phyloP scores from a whole-genome alignment of 2,797 vertebrate species.

The Linurgus olivaceus region DNA sequence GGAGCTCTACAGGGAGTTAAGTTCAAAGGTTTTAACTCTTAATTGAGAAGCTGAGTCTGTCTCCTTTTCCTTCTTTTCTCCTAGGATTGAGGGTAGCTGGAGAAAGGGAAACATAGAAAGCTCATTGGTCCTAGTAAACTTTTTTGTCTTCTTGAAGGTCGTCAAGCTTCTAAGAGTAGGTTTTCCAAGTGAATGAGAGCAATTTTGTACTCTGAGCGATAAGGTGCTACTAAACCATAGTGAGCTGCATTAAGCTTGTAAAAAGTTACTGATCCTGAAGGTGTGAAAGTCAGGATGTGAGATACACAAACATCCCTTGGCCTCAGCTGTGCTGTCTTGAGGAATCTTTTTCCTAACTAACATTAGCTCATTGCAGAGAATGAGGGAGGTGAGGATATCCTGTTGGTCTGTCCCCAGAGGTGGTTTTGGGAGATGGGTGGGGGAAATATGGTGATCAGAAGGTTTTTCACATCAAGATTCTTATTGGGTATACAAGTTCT shows the following conservation, averaged over 20 bases:
- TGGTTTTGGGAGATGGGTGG: neutral
- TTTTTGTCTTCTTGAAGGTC: neutral
- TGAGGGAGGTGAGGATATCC: neutral
- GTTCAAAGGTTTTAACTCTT: neutral
- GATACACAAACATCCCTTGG: neutral
- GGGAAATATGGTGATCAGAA: neutral
- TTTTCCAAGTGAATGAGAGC: neutral
- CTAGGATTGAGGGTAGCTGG: neutral
- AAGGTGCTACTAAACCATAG: neutral
- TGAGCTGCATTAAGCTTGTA: neutral
- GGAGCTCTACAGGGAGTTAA: neutral
- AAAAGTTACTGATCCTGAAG: neutral
- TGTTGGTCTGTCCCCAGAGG: neutral
- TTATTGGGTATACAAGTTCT: neutral
- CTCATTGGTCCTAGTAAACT: neutral
- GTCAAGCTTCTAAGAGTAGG: neutral
- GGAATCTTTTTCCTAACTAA: neutral
- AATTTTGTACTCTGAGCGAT: neutral
- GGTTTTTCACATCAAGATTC: neutral
- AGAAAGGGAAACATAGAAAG: neutral
- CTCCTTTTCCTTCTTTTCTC: neutral
- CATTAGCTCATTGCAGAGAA: neutral
- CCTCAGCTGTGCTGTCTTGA: neutral
- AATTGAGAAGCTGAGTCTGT: neutral
- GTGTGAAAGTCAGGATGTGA: neutral